Evolutionary conservation across 2,113 vertebrate genomes (phyloP), one percentile per base, ranked within the genome.

Genomic region (Alces alces): DNA sequence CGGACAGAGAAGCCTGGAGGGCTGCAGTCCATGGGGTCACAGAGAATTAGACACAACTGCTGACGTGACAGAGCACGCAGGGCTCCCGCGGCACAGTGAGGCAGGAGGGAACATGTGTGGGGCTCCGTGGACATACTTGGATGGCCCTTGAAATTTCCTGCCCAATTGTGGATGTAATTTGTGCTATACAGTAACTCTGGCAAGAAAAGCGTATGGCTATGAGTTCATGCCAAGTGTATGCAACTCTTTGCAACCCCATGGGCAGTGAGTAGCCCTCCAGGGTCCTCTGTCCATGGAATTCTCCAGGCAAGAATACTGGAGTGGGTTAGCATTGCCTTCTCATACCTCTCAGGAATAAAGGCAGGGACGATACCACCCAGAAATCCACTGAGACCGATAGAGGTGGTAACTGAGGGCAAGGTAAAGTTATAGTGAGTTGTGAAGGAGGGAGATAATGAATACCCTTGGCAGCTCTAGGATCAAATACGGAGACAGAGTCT

Each of bases 61-160:
- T 73, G 66, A 73, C 39, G 1, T 5, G 0, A 73, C 19, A 39
- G 66, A 73, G 36, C 36, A 39, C 0, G 0, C 10, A 73, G 5
- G 10, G 66, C 23, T 73, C 39, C 10, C 39, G 21, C 19, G 21
- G 66, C 19, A 39, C 10, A 90, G 7, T 27, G 17, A 47, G 12
- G 57, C 80, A 7, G 30, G 30, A 39, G 16, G 28, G n/a, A 33
- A 39, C 30, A 47, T 2, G 5, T 9, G 16, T 47, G n/a, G 33
- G 28, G 36, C 45, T 78, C 82, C 36, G 13, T 2, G 5, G 30
- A 47, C 78, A 16, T 33, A 45, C 21, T 36, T 43, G 36, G 5
- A 21, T 36, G 54, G 11, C 21, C 30, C 7, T 55, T 36, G 23
- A 39, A n/a, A 33, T 16, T 3, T 36, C 30, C 15, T 17, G 21